phyloP scores from a whole-genome alignment of 2,797 vertebrate species.

The Arnoldichthys spilopterus region DNA sequence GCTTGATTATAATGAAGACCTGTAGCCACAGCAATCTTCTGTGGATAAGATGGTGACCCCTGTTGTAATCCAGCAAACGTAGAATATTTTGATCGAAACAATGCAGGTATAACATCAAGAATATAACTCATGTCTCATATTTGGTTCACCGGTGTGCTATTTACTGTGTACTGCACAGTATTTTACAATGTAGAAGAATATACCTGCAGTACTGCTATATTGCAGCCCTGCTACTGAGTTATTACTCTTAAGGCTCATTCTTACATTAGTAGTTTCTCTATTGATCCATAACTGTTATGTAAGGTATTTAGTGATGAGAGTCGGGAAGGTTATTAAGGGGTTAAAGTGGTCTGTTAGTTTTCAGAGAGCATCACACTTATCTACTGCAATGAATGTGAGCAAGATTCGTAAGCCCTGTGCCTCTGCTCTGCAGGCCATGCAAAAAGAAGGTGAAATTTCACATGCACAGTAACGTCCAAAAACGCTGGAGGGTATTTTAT shows the following conservation, averaged over 20 bases:
- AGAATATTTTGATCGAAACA: too few relatives aligned
- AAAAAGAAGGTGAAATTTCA: not conserved
- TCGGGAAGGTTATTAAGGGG: not conserved
- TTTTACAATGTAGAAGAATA: not conserved
- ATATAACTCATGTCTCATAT: not conserved
- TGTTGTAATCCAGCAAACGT: too few relatives aligned
- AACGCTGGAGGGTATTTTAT: conserved; percentile 8
- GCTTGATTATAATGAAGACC: too few relatives aligned
- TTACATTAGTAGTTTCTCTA: not conserved
- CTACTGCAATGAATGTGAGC: not conserved
- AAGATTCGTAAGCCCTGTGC: not conserved
- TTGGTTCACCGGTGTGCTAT: not conserved
- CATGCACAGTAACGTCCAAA: not conserved
- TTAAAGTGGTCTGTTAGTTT: not conserved
- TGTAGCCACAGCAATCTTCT: too few relatives aligned
- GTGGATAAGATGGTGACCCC: too few relatives aligned
- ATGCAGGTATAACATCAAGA: too few relatives aligned
- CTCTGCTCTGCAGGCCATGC: not conserved
- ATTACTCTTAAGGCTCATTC: not conserved
- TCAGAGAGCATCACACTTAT: not conserved
- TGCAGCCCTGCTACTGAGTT: not conserved
- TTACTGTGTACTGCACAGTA: not conserved
- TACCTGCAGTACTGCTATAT: not conserved
- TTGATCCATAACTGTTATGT: not conserved
- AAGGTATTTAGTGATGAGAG: not conserved